A percentile compares a stretch with the other conserved stretches of the same genome.
Conservation (phyloP, 2,113 vertebrate genomes). For the Lutjanus erythropterus region DNA sequence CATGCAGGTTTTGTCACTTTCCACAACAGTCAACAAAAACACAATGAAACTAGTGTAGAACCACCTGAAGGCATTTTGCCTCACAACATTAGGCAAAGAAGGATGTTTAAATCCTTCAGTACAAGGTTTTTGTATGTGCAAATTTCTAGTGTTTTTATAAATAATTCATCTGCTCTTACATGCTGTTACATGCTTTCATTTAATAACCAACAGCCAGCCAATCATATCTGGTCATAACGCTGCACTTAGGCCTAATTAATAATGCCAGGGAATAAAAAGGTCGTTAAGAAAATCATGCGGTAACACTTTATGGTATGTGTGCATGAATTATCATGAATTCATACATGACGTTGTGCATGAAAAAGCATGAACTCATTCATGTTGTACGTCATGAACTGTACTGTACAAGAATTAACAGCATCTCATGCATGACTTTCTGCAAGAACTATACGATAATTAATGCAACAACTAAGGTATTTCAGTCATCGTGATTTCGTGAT, state of each 20-base stretch:
- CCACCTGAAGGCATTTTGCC: conserved; percentile 27
- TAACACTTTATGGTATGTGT: too few species aligned
- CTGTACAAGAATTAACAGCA: too few species aligned
- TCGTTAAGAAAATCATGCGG: conserved; percentile 5
- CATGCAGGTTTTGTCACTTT: conserved; percentile 78
- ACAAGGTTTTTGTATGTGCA: conserved; percentile 50
- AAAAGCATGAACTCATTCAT: too few species aligned
- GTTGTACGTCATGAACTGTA: too few species aligned
- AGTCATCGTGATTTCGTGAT: too few species aligned
- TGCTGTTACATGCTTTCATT: conserved; percentile 46
- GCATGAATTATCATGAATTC: too few species aligned
- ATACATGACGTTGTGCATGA: too few species aligned
- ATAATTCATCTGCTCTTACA: conserved; percentile 39
- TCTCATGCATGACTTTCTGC: too few species aligned
- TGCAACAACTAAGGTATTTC: too few species aligned
- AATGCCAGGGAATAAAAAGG: background rate
- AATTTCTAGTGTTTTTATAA: conserved; percentile 48
- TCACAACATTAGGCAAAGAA: conserved; percentile 37
- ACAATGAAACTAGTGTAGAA: conserved; percentile 47
- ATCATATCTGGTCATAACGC: conserved; percentile 24
- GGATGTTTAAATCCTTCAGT: conserved; percentile 27
- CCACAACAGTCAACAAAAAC: conserved; percentile 73
- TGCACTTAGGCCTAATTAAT: background rate
- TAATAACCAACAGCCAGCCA: conserved; percentile 32
- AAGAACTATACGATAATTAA: too few species aligned